Evolutionary conservation across 53 echinoderm and acorn worm species (phyloP), one percentile per base, ranked within the genome.

Genomic region (Holothuria scabra): DNA sequence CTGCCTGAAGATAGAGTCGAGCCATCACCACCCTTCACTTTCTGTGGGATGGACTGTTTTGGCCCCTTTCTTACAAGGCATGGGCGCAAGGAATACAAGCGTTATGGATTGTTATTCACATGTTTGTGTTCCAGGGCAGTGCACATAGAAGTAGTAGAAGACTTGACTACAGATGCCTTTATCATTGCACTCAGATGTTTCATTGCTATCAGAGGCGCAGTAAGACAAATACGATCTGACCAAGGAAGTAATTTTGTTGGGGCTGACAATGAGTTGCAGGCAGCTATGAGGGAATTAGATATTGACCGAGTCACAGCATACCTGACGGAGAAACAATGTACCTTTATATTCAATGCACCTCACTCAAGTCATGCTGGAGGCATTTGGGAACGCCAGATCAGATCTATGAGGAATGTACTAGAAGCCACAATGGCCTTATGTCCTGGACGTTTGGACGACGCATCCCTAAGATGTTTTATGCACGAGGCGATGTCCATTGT

Each of bases 1-100:
- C n/a, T n/a, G n/a, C n/a, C n/a, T n/a, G n/a, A n/a, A n/a, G n/a
- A n/a, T n/a, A n/a, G n/a, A n/a, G n/a, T n/a, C n/a, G n/a, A n/a
- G n/a, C n/a, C n/a, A n/a, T n/a, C n/a, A n/a, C n/a, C n/a, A 56
- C 89, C 93, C 29, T 93, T 89, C 46, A 89, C 86, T 3, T 86
- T 78, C 56, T 83, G 71, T 32, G 78, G 92, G 2, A 84, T 92
- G 60, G 92, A 89, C 65, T 60, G 38, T 59, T 93, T 93, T 74
- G 90, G 93, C 22, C 90, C 90, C 12, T 93, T 55, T 44, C 4
- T 62, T 11, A 68, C 85, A 25, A 89, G 76, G 59, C 85, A 92
- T 49, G 89, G 89, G 7, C 49, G 88, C 48, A 88, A 68, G 56
- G 86, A 92, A 48, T 1, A 86, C 20, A 92, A 92, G 67, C 67